These are phyloP conservation scores for Tiaroga cobitis DNA, from an alignment of 2,797 vertebrate genomes.

Conservation along the genomic window DNA sequence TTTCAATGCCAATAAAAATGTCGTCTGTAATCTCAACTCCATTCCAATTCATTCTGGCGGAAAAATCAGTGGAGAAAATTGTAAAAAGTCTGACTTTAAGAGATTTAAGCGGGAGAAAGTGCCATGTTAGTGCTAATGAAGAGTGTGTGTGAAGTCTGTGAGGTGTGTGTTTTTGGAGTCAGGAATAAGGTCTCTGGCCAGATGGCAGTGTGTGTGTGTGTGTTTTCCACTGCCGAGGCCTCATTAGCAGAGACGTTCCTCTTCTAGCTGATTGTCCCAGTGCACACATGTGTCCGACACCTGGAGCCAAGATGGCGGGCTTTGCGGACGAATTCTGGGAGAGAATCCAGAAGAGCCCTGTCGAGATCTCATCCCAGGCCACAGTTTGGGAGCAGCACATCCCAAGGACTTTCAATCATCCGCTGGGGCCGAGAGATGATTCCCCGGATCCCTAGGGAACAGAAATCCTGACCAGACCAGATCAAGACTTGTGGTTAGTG, in stretches of 20 bases:
- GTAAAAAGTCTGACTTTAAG: background rate
- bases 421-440: background rate
- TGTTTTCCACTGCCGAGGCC: slow-evolving; percentile 68
- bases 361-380: background rate
- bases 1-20: background rate
- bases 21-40: too few species aligned
- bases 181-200: slow-evolving; percentile 59
- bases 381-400: background rate
- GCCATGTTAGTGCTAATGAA: slow-evolving; percentile 52
- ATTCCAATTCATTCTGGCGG: background rate
- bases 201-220: slow-evolving; percentile 72
- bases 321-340: slow-evolving; percentile 18
- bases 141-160: slow-evolving; percentile 13
- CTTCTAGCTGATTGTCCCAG: slow-evolving; percentile 71
- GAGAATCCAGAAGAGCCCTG: background rate
- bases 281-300: slow-evolving; percentile 75
- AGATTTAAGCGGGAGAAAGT: slow-evolving; percentile 18
- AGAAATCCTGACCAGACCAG: background rate
- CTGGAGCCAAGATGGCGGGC: slow-evolving; percentile 69
- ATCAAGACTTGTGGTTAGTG: slow-evolving; percentile 7
- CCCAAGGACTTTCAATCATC: slow-evolving; percentile 7
- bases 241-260: slow-evolving; percentile 70
- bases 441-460: slow-evolving; percentile 3
- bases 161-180: slow-evolving; percentile 53
- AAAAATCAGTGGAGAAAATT: background rate